Evolutionary conservation across 2,113 vertebrate species (phyloP).

Genomic region (Canis aureus): DNA sequence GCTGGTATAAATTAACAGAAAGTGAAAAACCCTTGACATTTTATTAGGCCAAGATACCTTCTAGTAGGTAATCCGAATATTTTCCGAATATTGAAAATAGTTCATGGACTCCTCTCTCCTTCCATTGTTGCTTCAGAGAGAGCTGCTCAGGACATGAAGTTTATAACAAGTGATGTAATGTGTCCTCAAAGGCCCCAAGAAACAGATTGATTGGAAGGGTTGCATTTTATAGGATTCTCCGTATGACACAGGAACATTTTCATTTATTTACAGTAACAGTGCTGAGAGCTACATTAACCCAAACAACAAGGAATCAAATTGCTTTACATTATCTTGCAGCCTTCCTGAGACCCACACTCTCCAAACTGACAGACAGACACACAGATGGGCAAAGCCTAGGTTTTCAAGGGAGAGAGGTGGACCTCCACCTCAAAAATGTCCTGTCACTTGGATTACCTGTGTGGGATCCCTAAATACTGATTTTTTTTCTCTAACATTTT

Average conservation of each 20-base stretch:
- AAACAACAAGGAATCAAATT: neutral
- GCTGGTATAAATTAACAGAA: neutral
- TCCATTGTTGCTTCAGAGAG: neutral
- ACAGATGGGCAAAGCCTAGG: neutral
- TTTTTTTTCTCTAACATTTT: neutral
- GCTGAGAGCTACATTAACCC: neutral
- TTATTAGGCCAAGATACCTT: neutral
- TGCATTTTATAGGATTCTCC: neutral
- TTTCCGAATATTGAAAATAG: constrained; percentile 23
- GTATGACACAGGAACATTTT: fast-evolving
- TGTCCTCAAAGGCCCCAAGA: neutral
- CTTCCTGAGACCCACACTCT: neutral
- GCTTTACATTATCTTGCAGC: neutral
- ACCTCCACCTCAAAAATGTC: neutral
- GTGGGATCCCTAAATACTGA: neutral
- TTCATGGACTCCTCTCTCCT: neutral
- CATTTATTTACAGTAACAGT: constrained; percentile 1
- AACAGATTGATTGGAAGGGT: neutral
- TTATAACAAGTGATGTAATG: neutral
- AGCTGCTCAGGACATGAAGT: neutral
- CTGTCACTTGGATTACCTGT: neutral
- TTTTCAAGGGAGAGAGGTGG: neutral
- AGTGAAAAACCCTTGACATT: neutral
- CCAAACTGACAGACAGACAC: neutral
- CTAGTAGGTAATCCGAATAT: neutral